A percentile compares a stretch with the other conserved stretches of the same genome.
These are phyloP conservation scores for Apodemus speciosus DNA, from an alignment of 2,113 vertebrate species.

Conservation along the genomic window DNA sequence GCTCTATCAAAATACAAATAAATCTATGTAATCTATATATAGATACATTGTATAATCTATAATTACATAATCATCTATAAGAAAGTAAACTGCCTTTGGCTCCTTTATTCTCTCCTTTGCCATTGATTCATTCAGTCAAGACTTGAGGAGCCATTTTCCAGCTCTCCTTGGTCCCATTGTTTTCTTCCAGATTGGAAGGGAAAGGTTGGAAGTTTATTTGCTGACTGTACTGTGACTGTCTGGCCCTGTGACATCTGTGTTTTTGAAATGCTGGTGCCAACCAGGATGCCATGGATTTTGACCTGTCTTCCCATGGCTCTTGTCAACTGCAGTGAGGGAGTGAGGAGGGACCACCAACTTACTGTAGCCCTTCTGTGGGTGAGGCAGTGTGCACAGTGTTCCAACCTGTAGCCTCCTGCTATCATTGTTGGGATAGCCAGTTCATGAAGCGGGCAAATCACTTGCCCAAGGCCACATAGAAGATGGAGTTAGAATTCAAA, in stretches of 20 bases:
- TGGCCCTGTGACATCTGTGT: not conserved
- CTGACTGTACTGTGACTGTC: too few relatives aligned
- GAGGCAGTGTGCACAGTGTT: not conserved
- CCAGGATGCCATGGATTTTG: not conserved
- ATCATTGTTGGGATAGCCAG: not conserved
- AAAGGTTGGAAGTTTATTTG: not conserved
- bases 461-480: not conserved
- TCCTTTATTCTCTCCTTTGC: not conserved
- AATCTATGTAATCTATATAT: not conserved
- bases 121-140: not conserved
- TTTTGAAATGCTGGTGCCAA: not conserved
- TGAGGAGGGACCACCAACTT: not conserved
- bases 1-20: not conserved
- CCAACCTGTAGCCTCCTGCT: not conserved
- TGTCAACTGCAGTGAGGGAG: not conserved
- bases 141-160: not conserved
- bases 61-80: not conserved
- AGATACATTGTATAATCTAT: not conserved
- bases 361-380: not conserved
- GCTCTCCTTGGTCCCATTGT: not conserved
- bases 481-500: constrained; percentile 22
- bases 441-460: not conserved
- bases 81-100: not conserved
- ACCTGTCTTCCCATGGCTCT: not conserved
- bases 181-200: not conserved